Base-by-base conservation (phyloP, 2,113 vertebrate species). In the Indicator maculatus region DNA sequence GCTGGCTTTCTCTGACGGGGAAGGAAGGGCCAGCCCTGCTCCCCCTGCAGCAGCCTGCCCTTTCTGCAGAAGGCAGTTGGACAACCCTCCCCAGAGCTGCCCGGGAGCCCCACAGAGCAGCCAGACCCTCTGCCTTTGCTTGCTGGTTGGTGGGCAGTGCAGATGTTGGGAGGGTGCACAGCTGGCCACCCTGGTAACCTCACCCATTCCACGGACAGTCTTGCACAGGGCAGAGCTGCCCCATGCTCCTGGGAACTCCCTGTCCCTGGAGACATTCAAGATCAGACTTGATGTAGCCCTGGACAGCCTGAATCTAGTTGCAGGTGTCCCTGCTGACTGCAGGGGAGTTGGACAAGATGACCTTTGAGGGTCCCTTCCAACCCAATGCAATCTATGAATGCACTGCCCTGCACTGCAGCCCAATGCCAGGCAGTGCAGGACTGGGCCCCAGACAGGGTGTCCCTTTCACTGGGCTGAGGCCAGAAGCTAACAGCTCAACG, bases 401-500 rank as follows among this genome's bases (percentile, higher is more conserved):
- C 16, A 1, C 45, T 74, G 61, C 76, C 69, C 28, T 76, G 1
- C 6, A 30, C 3, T 24, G 45, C 64, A 63, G 52, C 23, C 58
- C 64, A 8, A 2, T 1, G 31, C 55, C 0, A 0, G 36, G 60
- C 56, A 59, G 9, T 7, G 38, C 60, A 18, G 74, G 36, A 82
- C 63, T 6, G 1, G 60, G 44, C 88, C 69, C 72, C 56, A 69
- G 64, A n/a, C 50, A n/a, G 72, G 55, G 58, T 24, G 66, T 72
- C 65, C 52, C 75, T 90, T 90, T 85, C 59, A 33, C 64, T 72
- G 81, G 47, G 89, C 36, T 1, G 9, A 90, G 83, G 91, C 91
- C 91, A 88, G 60, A 67, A 93, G 90, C 69, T 76, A 86, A 81
- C 41, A 74, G 69, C 90, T 90, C 88, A 60, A 88, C 79, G 52